Base-by-base conservation (phyloP, 2,797 vertebrate species). In the Decapterus maruadsi region DNA sequence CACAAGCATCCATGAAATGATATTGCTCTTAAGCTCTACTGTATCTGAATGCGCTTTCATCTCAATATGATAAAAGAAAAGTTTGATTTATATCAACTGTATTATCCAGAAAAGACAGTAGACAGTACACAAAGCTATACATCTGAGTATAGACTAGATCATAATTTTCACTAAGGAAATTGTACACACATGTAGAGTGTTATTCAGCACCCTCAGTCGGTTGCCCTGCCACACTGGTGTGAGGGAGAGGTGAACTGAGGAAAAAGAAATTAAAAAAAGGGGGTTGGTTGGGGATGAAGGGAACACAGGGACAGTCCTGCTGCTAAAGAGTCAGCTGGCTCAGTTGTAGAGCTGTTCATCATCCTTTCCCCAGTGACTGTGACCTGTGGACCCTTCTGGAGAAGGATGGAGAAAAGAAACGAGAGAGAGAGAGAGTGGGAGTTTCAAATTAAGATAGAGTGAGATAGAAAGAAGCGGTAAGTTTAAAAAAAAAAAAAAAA, bases 271-370 rank as follows among this genome's bases (percentile, higher is more conserved):
- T n/a, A n/a, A n/a, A 68, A 62, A n/a, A n/a, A 8, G 8, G 1
- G 6, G 16, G 2, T 6, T 48, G 67, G 60, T 45, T 13, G 36
- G 48, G 34, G 57, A 84, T 60, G 74, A 78, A 86, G 68, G 78
- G 62, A 94, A 93, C 82, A 82, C 89, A 77, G 82, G 72, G 86
- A 89, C 78, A 63, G 69, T 78, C 79, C 56, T 79, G 90, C 91
- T 87, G 93, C 91, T 94, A 94, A 93, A 92, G 93, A 93, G 94
- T 93, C 90, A 91, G 84, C 88, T 90, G 90, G 87, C 90, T 94
- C 92, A 82, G 85, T 93, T 92, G 89, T 93, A 89, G 83, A 89
- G 93, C 85, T 78, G 90, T 93, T 90, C 90, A 92, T 93, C 89
- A 90, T 93, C 81, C 83, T 79, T 19, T 94, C 94, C 92, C 95